Percentiles rank a stretch among this genome's conserved stretches.
Conservation (phyloP, 1,140 invertebrate genomes). For the Sinonovacula constricta region DNA sequence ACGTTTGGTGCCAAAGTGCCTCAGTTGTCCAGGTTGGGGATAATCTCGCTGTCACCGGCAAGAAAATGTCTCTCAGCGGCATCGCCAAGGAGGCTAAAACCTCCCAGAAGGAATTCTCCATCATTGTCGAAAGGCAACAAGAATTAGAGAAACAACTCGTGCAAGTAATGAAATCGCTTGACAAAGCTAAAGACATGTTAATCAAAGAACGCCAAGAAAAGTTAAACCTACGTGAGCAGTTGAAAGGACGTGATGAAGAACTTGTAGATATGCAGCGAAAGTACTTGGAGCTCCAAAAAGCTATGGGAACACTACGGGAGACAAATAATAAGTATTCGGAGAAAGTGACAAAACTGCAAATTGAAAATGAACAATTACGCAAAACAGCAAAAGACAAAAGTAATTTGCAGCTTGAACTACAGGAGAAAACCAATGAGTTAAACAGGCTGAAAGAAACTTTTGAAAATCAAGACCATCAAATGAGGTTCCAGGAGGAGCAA, state of each 20-base stretch:
- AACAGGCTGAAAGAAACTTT: slow-evolving; percentile 50
- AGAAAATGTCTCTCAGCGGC: slow-evolving; percentile 59
- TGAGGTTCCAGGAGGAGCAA: slow-evolving; percentile 52
- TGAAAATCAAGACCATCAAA: slow-evolving; percentile 54
- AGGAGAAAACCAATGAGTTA: slow-evolving; percentile 52
- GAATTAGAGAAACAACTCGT: slow-evolving; percentile 59
- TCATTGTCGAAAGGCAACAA: slow-evolving; percentile 56
- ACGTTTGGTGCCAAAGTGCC: slow-evolving; percentile 23
- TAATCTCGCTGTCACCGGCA: slow-evolving; percentile 52
- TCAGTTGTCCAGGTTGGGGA: slow-evolving; percentile 24
- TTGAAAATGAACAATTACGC: slow-evolving; percentile 61
- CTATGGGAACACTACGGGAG: slow-evolving; percentile 60
- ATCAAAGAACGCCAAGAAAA: slow-evolving; percentile 61
- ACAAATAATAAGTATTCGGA: slow-evolving; percentile 63
- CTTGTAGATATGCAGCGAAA: slow-evolving; percentile 58
- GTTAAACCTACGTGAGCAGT: slow-evolving; percentile 51
- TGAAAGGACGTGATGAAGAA: slow-evolving; percentile 52
- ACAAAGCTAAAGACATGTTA: slow-evolving; percentile 58
- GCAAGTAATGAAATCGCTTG: slow-evolving; percentile 62
- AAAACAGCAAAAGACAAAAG: slow-evolving; percentile 50
- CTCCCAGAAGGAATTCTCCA: slow-evolving; percentile 57
- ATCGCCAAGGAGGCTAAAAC: slow-evolving; percentile 59
- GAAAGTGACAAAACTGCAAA: slow-evolving; percentile 61
- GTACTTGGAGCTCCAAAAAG: slow-evolving; percentile 62
- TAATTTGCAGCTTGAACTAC: slow-evolving; percentile 54